A percentile compares a stretch with the other conserved stretches of the same genome.
Evolutionary conservation across 1,140 invertebrate genomes (phyloP).

Genomic region (Brachionus angularis): DNA sequence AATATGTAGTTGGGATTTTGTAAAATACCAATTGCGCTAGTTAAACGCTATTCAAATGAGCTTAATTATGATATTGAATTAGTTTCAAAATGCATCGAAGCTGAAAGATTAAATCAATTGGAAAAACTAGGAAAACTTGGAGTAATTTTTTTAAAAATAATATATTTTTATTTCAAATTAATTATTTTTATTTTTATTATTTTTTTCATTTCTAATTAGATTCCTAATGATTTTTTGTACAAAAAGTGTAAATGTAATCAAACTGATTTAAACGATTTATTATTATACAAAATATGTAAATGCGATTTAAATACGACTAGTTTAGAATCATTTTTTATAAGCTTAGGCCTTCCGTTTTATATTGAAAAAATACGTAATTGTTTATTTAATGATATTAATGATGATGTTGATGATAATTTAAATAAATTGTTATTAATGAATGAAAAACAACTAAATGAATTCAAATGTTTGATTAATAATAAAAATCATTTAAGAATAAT

Average conservation of each 20-base stretch:
- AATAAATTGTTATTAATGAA: no score
- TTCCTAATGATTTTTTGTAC: slow-evolving; percentile 51
- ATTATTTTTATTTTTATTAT: slow-evolving; percentile 23
- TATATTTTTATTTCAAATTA: background rate
- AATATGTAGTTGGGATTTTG: slow-evolving; percentile 57
- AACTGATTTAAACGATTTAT: slow-evolving; percentile 44
- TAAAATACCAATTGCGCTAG: slow-evolving; percentile 57
- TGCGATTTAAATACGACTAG: slow-evolving; percentile 55
- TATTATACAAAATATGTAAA: slow-evolving; percentile 51
- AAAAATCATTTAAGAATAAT: no score
- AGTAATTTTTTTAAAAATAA: slow-evolving; percentile 44
- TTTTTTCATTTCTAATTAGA: slow-evolving; percentile 49
- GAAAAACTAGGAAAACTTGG: slow-evolving; percentile 46
- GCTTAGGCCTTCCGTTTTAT: slow-evolving; percentile 59
- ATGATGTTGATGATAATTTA: no score
- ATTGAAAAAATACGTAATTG: no score
- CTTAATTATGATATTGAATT: slow-evolving; percentile 53
- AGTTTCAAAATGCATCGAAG: slow-evolving; percentile 55
- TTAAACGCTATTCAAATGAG: slow-evolving; percentile 59
- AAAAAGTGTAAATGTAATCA: slow-evolving; percentile 30
- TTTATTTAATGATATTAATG: no score
- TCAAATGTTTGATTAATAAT: no score
- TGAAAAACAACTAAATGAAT: no score
- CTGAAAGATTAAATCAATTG: slow-evolving; percentile 46
- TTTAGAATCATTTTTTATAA: slow-evolving; percentile 56